Evolutionary conservation across 2,888 invertebrate species (phyloP), one percentile per base, ranked within the genome.

Genomic region (Odontomyia ornata): DNA sequence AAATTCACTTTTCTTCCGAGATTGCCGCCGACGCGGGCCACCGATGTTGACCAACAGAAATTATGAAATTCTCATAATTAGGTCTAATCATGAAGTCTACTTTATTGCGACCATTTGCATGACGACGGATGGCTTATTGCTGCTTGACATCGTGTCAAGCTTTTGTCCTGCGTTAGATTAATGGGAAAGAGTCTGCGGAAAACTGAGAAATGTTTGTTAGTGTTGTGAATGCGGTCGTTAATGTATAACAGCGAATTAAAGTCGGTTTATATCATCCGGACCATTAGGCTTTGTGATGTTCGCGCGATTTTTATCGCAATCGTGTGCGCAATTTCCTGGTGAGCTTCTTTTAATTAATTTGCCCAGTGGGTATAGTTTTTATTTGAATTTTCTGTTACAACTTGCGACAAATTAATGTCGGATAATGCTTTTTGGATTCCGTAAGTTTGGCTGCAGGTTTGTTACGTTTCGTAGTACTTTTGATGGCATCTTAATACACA

Each of bases 21-120:
- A 47, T 25, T 15, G 7, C 4, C n/a, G n/a, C 52, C 52, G 15
- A 18, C 52, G 15, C 1, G 52, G 13, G n/a, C 13, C 9, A 36
- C 36, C 9, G 9, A 3, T 30, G 30, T 65, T 65, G 18, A 47
- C 28, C 46, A 23, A 69, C 1, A 11, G 60, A 2, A 13, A 15
- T 73, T 57, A 73, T 57, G 73, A 73, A 73, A 73, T 57, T 7
- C 23, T 73, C 36, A 60, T 73, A 73, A 73, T 73, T 43, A 60
- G 73, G 27, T 28, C 60, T 72, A 56, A 72, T 72, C n/a, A 28
- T 52, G 30, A 65, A n/a, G 21, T 5, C 36, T 9, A 56, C 71
- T 72, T 72, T 52, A 72, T 21, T 46, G 56, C 30, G 9, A 7
- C 5, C 57, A 36, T 23, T 69, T 69, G 25, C 25, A 23, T 5